These are phyloP conservation scores for Gymnorhina tibicen DNA, from an alignment of 2,113 vertebrate genomes.

Conservation along the genomic window DNA sequence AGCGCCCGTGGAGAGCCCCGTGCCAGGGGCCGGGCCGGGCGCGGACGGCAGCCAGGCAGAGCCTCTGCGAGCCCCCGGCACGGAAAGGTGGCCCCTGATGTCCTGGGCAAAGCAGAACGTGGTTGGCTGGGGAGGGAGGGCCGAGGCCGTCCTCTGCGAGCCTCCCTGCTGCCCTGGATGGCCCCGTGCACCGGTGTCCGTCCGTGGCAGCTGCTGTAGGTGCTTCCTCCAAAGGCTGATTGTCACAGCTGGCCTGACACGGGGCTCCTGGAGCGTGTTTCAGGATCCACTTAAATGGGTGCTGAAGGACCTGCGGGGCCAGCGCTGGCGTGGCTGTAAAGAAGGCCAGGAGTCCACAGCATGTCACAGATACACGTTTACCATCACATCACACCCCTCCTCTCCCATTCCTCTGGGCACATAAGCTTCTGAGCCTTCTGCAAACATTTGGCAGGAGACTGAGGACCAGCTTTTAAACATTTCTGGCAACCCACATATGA, in stretches of 20 bases:
- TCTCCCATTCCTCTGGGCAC: not conserved
- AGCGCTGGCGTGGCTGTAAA: not conserved
- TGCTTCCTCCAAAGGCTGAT: not conserved
- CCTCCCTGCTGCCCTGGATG: not conserved
- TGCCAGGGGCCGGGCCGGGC: constrained; percentile 48
- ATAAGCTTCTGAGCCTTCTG: not conserved
- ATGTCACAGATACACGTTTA: not conserved
- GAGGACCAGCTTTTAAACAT: not conserved
- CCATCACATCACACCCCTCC: not conserved
- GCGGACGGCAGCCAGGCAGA: constrained; percentile 62
- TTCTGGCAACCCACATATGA: not conserved
- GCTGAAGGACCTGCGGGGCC: not conserved
- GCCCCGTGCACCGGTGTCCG: not conserved
- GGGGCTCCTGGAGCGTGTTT: not conserved
- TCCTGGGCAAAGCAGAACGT: not conserved
- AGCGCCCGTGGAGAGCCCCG: constrained; percentile 40
- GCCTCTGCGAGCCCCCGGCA: constrained; percentile 70
- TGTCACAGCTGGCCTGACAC: not conserved
- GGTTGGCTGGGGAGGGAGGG: not conserved
- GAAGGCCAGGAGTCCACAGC: not conserved
- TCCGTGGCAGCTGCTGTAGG: not conserved
- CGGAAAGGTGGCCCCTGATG: constrained; percentile 75
- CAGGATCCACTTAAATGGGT: not conserved
- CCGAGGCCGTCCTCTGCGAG: not conserved
- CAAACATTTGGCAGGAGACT: not conserved